Evolutionary conservation across 2,797 vertebrate genomes (phyloP), one percentile per base, ranked within the genome.

Genomic region (Thripadectes ignobilis): DNA sequence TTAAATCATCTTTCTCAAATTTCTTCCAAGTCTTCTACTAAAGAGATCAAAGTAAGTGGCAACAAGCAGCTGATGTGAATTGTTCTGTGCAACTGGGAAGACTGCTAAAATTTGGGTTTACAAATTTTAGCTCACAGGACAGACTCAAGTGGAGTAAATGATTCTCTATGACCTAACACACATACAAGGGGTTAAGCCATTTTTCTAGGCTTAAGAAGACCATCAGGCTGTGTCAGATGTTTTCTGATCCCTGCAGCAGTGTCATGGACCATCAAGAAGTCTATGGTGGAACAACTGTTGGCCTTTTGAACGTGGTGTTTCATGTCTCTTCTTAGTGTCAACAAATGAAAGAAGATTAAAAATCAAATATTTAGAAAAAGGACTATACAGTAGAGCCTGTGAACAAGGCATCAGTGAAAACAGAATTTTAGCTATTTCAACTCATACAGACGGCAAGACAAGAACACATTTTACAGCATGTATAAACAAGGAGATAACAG

Each of bases 211-310:
- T 41, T 39, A 52, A 52, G 27, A 86, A 71, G 14, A 1, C 16
- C 22, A 63, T 49, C 51, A 88, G 49, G 14, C 15, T 77, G 15
- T 3, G 0, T 57, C 61, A 73, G 52, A n/a, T 46, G 6, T 72
- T 79, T 22, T 46, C 45, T 71, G 48, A 71, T 49, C 27, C 41
- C 27, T 61, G 12, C 41, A 65, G 22, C 32, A 87, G 15, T 73
- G 15, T 51, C 65, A 77, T 18, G n/a, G 29, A 43, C 30, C 3
- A 0, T 68, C 51, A 86, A 48, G 38, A 69, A 48, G n/a, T 46
- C n/a, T 38, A 1, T 23, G 51, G 41, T 9, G 46, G n/a, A 76
- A 15, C 0, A 2, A 57, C 29, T 24, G 4, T 27, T 68, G 59
- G 20, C 18, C 20, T 79, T 92, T 2, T 1, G 32, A 66, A 61